Percentiles rank a stretch among this genome's conserved stretches.
Evolutionary conservation across 2,888 invertebrate species (phyloP).

Genomic region (Oscheius sp.): DNA sequence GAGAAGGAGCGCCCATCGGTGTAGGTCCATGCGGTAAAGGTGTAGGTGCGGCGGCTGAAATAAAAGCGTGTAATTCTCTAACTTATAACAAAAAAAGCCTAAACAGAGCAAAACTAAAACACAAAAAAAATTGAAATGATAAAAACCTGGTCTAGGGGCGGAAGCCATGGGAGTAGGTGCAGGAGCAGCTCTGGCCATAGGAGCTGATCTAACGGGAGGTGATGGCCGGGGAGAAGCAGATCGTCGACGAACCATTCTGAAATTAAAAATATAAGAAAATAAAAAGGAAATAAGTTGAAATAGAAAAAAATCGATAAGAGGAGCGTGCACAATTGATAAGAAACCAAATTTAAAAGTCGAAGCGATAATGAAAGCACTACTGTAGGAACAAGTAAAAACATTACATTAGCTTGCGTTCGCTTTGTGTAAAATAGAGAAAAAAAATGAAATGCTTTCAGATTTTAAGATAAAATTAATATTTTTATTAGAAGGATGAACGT

Average conservation of each 20-base stretch:
- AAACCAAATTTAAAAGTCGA: too few species aligned
- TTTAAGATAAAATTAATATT: too few species aligned
- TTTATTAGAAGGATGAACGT: too few species aligned
- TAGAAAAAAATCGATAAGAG: not conserved
- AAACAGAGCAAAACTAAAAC: too few species aligned
- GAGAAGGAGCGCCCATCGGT: slow-evolving; percentile 54
- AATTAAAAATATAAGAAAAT: too few species aligned
- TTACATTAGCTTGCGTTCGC: too few species aligned
- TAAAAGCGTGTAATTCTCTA: too few species aligned
- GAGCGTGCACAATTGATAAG: not conserved
- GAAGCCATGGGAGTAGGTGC: slow-evolving; percentile 39
- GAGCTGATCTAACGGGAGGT: slow-evolving; percentile 61
- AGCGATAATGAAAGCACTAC: too few species aligned
- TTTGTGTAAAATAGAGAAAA: too few species aligned
- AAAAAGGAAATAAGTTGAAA: not conserved
- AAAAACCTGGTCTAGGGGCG: slow-evolving; percentile 31
- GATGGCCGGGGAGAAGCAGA: slow-evolving; percentile 65
- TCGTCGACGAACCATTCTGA: slow-evolving; percentile 67
- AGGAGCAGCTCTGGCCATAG: slow-evolving; percentile 42
- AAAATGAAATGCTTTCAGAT: too few species aligned
- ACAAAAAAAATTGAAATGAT: not conserved
- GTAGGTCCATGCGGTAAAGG: slow-evolving; percentile 43
- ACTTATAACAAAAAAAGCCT: not conserved
- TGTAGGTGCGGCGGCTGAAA: slow-evolving; percentile 40
- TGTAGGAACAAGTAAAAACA: too few species aligned